phyloP scores from a whole-genome alignment of 2,113 vertebrate genomes.

The Myotis yumanensis region DNA sequence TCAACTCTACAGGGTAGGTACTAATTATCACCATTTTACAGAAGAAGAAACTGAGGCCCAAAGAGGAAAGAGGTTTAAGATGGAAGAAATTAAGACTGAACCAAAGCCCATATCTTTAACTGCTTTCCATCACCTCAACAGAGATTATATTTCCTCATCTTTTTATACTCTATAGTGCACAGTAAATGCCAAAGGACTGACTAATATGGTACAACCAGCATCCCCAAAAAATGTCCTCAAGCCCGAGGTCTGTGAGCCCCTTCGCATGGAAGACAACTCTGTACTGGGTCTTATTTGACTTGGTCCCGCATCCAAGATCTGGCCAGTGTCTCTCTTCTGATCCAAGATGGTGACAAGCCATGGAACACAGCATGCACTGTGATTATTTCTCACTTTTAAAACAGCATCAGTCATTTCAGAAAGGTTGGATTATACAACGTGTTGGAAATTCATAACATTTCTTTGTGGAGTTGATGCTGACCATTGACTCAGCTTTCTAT shows the following conservation, averaged over 20 bases:
- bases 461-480: constrained; percentile 62
- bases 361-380: not conserved
- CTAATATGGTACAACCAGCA: not conserved
- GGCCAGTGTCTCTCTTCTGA: constrained; percentile 35
- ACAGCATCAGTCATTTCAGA: constrained; percentile 65
- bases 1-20: not conserved
- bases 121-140: not conserved
- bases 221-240: not conserved
- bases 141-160: not conserved
- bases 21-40: not conserved
- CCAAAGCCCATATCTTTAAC: not conserved
- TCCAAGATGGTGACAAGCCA: not conserved
- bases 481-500: constrained; percentile 43
- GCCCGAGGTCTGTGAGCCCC: not conserved
- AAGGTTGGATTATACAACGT: constrained; percentile 59
- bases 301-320: not conserved
- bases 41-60: not conserved
- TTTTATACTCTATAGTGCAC: not conserved
- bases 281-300: not conserved
- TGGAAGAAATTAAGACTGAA: not conserved
- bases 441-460: constrained; percentile 65
- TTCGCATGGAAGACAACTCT: not conserved
- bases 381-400: constrained; percentile 49
- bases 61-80: not conserved
- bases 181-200: not conserved